Evolutionary conservation across 1,140 invertebrate genomes (phyloP).

Genomic region (Drosophila simulans): DNA sequence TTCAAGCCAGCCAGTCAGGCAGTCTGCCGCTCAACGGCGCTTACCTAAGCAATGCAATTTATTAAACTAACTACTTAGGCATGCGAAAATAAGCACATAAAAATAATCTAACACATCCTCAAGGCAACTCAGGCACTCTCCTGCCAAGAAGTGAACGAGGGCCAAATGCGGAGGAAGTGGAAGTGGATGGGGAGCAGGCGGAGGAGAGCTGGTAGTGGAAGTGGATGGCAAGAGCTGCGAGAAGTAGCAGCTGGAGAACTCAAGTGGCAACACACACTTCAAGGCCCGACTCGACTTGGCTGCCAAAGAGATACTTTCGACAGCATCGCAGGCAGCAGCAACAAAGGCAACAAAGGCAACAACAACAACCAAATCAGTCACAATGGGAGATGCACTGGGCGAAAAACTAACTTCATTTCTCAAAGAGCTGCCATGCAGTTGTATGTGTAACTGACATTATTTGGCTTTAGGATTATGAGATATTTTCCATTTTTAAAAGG

Average conservation of each 20-base stretch:
- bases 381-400: slow-evolving; percentile 39
- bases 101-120: slow-evolving; percentile 77
- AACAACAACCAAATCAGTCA: slow-evolving; percentile 54
- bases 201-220: background rate
- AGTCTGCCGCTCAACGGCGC: background rate
- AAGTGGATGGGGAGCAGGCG: background rate
- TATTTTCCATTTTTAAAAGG: too few relatives aligned
- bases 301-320: slow-evolving; percentile 72
- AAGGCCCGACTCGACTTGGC: slow-evolving; percentile 55
- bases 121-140: slow-evolving; percentile 59
- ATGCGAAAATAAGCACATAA: slow-evolving; percentile 73
- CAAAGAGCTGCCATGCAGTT: too few relatives aligned
- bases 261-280: slow-evolving; percentile 75
- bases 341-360: slow-evolving; percentile 33
- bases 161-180: background rate
- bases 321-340: slow-evolving; percentile 34
- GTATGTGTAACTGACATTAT: too few relatives aligned
- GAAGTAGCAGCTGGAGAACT: slow-evolving; percentile 54
- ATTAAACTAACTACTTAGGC: slow-evolving; percentile 80
- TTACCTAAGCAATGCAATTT: slow-evolving; percentile 65
- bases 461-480: too few relatives aligned
- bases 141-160: slow-evolving; percentile 33
- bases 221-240: slow-evolving; percentile 9
- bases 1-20: slow-evolving; percentile 9
- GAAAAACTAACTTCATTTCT: background rate